Conservation (phyloP, 2,888 invertebrate genomes). For the Idaea straminata region DNA sequence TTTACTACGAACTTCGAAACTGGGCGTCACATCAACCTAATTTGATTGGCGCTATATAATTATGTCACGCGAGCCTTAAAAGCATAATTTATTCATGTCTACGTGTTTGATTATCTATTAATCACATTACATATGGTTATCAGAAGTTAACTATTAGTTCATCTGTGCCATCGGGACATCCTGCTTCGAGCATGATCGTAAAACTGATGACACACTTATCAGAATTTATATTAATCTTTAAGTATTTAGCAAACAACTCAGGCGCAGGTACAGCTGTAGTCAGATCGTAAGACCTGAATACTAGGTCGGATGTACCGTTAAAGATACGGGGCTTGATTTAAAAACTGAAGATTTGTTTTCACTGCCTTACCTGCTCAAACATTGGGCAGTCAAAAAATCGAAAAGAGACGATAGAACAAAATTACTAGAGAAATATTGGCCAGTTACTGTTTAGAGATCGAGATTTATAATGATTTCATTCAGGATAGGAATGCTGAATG, state of each 20-base stretch:
- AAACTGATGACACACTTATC: neutral
- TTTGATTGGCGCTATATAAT: conserved; percentile 2
- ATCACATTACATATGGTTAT: neutral
- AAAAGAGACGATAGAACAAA: too few relatives aligned
- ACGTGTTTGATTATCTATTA: neutral
- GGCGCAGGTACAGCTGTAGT: neutral
- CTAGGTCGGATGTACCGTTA: neutral
- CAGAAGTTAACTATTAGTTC: neutral
- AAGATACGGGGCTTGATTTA: neutral
- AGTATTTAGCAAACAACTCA: neutral
- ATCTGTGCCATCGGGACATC: neutral
- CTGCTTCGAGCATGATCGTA: neutral
- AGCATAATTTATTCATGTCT: neutral
- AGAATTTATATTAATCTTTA: neutral
- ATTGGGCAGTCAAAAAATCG: too few relatives aligned
- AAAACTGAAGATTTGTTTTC: too few relatives aligned
- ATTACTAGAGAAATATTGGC: too few relatives aligned
- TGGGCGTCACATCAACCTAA: neutral
- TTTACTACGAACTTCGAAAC: neutral
- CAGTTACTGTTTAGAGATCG: too few relatives aligned
- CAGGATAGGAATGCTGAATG: too few relatives aligned
- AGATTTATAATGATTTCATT: too few relatives aligned
- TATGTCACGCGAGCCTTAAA: conserved; percentile 2
- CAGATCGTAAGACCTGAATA: neutral
- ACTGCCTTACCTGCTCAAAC: too few relatives aligned